These are phyloP conservation scores for Leucoma salicis DNA, from an alignment of 2,888 invertebrate genomes.

Conservation along the genomic window DNA sequence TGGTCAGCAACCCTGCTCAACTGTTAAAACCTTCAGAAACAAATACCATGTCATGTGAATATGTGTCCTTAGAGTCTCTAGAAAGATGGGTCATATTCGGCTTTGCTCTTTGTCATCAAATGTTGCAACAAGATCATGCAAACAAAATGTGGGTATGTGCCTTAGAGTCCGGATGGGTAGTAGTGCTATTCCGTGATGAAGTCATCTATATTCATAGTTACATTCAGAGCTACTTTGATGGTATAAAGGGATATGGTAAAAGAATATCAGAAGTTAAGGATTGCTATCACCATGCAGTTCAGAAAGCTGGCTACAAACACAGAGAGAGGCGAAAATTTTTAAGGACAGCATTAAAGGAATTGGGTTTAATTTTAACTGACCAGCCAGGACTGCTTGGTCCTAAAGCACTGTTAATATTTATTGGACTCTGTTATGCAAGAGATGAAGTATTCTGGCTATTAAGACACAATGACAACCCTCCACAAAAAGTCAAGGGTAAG, in stretches of 20 bases:
- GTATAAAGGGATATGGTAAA: conserved; percentile 96
- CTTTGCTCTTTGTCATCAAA: conserved; percentile 94
- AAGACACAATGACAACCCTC: conserved; percentile 97
- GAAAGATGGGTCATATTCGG: conserved; percentile 99
- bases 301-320: conserved; percentile 95
- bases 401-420: conserved; percentile 97
- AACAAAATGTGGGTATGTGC: conserved; percentile 96
- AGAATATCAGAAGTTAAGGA: conserved; percentile 98
- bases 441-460: conserved; percentile 99
- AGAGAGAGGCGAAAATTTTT: conserved; percentile 98
- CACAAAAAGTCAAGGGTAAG: conserved; percentile 93
- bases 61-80: conserved; percentile 95
- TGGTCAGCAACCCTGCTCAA: conserved; percentile 97
- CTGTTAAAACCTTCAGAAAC: conserved; percentile 96
- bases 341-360: conserved; percentile 96
- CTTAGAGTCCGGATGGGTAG: conserved; percentile 96
- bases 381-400: conserved; percentile 99
- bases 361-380: conserved; percentile 97
- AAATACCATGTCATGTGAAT: conserved; percentile 98
- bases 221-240: conserved; percentile 95
- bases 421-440: conserved; percentile 96
- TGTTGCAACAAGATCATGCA: conserved; percentile 91
- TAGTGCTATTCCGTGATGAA: conserved; percentile 97
- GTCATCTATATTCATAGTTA: conserved; percentile 97
- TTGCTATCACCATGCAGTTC: conserved; percentile 93